Evolutionary conservation across 2,113 vertebrate genomes (phyloP).

Genomic region (Gulo gulo): DNA sequence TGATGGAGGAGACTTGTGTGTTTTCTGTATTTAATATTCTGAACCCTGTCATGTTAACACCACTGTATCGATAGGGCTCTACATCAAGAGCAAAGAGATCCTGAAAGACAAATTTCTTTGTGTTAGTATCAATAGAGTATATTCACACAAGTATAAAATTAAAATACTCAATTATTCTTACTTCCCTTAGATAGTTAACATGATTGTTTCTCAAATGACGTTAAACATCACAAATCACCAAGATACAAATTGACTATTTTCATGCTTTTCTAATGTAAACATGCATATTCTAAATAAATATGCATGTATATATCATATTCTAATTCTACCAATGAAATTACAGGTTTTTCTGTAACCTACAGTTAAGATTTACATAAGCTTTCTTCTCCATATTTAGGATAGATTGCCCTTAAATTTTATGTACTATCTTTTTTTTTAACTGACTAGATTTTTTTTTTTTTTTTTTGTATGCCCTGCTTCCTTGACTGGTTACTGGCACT

Average conservation of each 20-base stretch:
- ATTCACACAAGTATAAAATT: background rate
- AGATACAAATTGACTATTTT: background rate
- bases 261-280: background rate
- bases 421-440: background rate
- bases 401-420: background rate
- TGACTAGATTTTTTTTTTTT: background rate
- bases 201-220: background rate
- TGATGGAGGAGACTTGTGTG: conserved; percentile 96
- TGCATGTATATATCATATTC: background rate
- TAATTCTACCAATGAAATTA: background rate
- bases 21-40: conserved; percentile 98
- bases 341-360: background rate
- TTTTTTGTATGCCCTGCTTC: background rate
- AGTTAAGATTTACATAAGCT: background rate
- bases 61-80: conserved; percentile 97
- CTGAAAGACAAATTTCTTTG: conserved; percentile 80
- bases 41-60: conserved; percentile 99
- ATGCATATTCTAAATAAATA: background rate
- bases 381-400: background rate
- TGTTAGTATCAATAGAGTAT: conserved; percentile 1
- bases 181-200: background rate
- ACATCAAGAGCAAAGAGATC: conserved; percentile 98
- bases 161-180: background rate
- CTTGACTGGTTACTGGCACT: background rate
- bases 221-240: background rate